Percentiles rank a stretch among this genome's conserved stretches.
Evolutionary conservation across 2,888 invertebrate species (phyloP).

Genomic region (Lomographa bimaculata): DNA sequence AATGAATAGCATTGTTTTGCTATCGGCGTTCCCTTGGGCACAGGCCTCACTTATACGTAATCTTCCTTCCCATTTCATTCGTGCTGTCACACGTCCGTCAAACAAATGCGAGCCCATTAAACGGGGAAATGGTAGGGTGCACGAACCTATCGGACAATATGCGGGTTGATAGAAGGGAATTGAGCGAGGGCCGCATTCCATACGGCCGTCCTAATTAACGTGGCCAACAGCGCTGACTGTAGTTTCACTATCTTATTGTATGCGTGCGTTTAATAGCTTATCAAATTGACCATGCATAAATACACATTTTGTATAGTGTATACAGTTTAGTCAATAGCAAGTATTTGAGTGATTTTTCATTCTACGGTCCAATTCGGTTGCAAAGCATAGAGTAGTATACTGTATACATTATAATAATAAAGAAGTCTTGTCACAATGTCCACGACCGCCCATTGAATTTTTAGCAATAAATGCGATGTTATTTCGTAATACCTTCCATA

Average conservation of each 20-base stretch:
- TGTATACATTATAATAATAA: too few species aligned
- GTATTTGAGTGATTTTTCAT: too few species aligned
- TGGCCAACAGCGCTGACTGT: slow-evolving; percentile 26
- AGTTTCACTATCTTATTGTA: slow-evolving; percentile 25
- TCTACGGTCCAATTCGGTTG: too few species aligned
- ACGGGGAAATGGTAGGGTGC: slow-evolving; percentile 25
- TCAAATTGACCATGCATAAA: slow-evolving; percentile 23
- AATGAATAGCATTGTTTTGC: slow-evolving; percentile 13
- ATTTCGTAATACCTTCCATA: too few species aligned
- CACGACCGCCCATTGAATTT: too few species aligned
- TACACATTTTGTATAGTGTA: slow-evolving; percentile 9
- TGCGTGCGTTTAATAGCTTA: slow-evolving; percentile 26
- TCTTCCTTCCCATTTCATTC: slow-evolving; percentile 21
- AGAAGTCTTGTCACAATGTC: too few species aligned
- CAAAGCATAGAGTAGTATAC: too few species aligned
- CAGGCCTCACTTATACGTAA: slow-evolving; percentile 11
- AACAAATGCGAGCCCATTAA: slow-evolving; percentile 23
- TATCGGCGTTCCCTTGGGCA: slow-evolving; percentile 10
- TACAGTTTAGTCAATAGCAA: too few species aligned
- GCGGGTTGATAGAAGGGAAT: slow-evolving; percentile 31
- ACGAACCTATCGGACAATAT: slow-evolving; percentile 27
- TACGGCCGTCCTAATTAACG: slow-evolving; percentile 34
- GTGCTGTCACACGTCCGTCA: slow-evolving; percentile 23
- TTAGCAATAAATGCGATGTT: too few species aligned
- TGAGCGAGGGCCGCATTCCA: slow-evolving; percentile 32